Evolutionary conservation across 2,113 vertebrate species (phyloP).

Genomic region (Tragelaphus imberbis): DNA sequence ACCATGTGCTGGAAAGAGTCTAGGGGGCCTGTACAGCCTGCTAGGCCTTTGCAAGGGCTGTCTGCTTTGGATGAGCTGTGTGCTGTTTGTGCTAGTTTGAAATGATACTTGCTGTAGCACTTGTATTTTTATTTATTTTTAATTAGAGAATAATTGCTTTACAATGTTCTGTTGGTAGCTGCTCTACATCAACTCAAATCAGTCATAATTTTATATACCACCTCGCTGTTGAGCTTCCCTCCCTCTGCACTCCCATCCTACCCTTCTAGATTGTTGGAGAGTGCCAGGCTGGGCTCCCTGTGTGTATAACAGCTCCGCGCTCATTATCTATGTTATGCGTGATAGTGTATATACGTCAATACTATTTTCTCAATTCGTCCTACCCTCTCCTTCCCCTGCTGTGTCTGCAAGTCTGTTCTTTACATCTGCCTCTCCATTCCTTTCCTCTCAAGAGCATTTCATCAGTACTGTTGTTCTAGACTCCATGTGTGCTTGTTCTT

Average conservation of each 20-base stretch:
- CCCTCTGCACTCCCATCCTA: background rate
- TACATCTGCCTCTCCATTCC: background rate
- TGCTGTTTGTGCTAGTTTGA: background rate
- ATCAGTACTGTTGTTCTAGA: background rate
- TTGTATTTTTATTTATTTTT: background rate
- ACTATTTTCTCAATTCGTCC: background rate
- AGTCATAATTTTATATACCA: background rate
- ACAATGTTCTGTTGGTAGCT: background rate
- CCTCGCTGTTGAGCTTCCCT: background rate
- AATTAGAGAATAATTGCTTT: background rate
- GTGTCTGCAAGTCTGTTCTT: background rate
- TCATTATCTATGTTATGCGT: background rate
- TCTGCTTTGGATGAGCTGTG: background rate
- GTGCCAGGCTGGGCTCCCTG: background rate
- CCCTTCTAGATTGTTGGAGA: background rate
- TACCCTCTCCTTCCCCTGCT: background rate
- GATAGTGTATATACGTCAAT: background rate
- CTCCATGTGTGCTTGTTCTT: background rate
- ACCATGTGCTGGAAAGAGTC: background rate
- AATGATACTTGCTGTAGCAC: background rate
- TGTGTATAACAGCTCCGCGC: accelerated
- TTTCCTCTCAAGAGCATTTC: background rate
- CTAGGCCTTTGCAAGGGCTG: background rate
- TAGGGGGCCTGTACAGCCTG: background rate
- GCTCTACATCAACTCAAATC: background rate